Evolutionary conservation across 2,113 vertebrate genomes (phyloP).

Genomic region (Lynx canadensis): DNA sequence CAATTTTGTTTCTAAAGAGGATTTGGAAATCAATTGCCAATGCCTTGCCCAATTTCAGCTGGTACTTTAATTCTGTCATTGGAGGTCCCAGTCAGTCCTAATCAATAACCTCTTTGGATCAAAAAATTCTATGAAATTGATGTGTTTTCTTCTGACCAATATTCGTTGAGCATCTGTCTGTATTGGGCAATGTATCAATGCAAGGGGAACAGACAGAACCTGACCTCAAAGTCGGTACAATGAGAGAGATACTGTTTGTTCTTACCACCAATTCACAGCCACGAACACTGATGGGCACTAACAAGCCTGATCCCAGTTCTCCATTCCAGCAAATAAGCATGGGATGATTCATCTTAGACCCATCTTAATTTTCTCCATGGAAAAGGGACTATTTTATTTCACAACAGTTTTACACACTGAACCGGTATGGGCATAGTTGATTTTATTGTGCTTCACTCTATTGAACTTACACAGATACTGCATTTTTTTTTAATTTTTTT

Average conservation of each 20-base stretch:
- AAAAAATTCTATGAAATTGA: background rate
- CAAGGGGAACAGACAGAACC: background rate
- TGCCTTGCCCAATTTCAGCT: background rate
- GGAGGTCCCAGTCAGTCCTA: background rate
- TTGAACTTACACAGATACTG: background rate
- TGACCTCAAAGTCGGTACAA: background rate
- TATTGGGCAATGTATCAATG: background rate
- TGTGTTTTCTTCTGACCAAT: background rate
- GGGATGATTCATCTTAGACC: background rate
- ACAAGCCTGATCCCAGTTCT: background rate
- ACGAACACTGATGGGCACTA: background rate
- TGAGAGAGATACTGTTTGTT: background rate
- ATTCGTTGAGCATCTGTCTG: background rate
- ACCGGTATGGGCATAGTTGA: background rate
- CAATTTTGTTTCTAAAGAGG: background rate
- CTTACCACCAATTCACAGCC: background rate
- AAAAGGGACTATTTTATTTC: background rate
- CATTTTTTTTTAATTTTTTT: no score
- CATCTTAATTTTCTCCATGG: background rate
- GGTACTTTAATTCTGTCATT: background rate
- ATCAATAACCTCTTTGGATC: background rate
- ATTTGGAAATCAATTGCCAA: background rate
- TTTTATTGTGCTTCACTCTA: background rate
- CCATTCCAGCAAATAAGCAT: background rate
- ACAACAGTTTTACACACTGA: background rate